A percentile compares a stretch with the other conserved stretches of the same genome.
Conservation (phyloP, 30 jellyfish, hydroid and myxozoan species). For the Cassiopea andromeda region DNA sequence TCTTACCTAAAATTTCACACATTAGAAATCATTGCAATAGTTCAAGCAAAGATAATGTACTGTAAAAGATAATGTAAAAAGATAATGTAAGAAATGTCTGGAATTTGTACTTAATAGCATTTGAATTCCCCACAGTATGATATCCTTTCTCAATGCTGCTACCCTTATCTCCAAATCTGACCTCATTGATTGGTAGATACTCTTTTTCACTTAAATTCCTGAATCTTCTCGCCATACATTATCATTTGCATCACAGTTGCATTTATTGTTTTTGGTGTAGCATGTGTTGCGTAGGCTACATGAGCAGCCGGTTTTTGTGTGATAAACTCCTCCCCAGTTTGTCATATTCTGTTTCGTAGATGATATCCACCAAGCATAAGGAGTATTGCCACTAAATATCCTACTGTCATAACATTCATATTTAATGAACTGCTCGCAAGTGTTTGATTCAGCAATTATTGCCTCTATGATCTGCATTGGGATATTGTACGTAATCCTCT, state of each 20-base stretch:
- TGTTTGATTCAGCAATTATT: background rate
- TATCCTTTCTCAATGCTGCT: slow-evolving; percentile 6
- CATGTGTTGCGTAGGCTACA: slow-evolving; percentile 9
- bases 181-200: slow-evolving; percentile 25
- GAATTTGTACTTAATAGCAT: background rate
- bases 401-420: slow-evolving; percentile 45
- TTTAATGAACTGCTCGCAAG: slow-evolving; percentile 29
- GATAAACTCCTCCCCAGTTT: slow-evolving; percentile 51
- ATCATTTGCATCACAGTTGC: slow-evolving; percentile 38
- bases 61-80: background rate
- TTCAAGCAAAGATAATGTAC: background rate
- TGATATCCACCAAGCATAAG: slow-evolving; percentile 40
- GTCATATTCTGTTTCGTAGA: slow-evolving; percentile 16
- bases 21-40: too few relatives aligned
- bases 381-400: background rate
- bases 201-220: slow-evolving; percentile 18
- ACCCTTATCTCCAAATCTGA: slow-evolving; percentile 49
- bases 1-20: too few relatives aligned
- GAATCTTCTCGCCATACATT: slow-evolving; percentile 35
- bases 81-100: background rate
- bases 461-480: slow-evolving; percentile 8
- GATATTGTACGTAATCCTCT: slow-evolving; percentile 3
- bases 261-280: background rate
- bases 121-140: slow-evolving; percentile 21
- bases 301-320: slow-evolving; percentile 19